phyloP scores from a whole-genome alignment of 2,797 vertebrate genomes.

The Kryptolebias ocellatus region DNA sequence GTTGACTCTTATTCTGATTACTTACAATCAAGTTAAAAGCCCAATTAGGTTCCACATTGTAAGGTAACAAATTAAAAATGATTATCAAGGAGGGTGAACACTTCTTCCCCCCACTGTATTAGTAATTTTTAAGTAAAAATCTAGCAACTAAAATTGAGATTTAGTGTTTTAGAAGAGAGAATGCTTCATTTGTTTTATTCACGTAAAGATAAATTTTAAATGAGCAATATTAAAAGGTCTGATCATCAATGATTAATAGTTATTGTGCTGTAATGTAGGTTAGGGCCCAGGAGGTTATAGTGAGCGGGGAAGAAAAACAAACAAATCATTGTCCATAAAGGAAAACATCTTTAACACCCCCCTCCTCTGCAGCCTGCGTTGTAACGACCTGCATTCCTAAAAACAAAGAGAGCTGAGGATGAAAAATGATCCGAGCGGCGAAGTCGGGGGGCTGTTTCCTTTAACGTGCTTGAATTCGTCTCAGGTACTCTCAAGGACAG shows the following conservation, averaged over 20 bases:
- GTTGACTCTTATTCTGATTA: no score
- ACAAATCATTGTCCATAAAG: conserved; percentile 72
- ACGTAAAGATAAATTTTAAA: conserved; percentile 62
- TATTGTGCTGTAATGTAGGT: conserved; percentile 81
- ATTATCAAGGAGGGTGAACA: no score
- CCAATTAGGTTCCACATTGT: no score
- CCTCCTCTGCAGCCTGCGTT: conserved; percentile 32
- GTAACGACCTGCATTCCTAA: conserved; percentile 48
- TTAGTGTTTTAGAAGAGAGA: conserved; percentile 18
- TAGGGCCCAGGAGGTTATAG: conserved; percentile 71
- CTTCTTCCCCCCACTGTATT: not conserved
- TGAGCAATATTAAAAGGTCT: conserved; percentile 76
- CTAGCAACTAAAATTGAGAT: not conserved
- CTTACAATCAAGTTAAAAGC: no score
- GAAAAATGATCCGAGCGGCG: conserved; percentile 26
- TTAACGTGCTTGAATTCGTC: conserved; percentile 36
- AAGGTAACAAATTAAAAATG: no score
- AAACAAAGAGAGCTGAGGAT: conserved; percentile 30
- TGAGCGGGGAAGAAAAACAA: conserved; percentile 67
- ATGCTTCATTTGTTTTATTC: conserved; percentile 56
- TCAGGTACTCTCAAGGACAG: conserved; percentile 45
- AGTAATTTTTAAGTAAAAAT: not conserved
- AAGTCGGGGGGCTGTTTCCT: conserved; percentile 6
- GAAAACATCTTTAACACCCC: conserved; percentile 65
- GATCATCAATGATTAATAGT: conserved; percentile 83